phyloP scores from a whole-genome alignment of 1,140 invertebrate genomes.

The Anadara kagoshimensis region DNA sequence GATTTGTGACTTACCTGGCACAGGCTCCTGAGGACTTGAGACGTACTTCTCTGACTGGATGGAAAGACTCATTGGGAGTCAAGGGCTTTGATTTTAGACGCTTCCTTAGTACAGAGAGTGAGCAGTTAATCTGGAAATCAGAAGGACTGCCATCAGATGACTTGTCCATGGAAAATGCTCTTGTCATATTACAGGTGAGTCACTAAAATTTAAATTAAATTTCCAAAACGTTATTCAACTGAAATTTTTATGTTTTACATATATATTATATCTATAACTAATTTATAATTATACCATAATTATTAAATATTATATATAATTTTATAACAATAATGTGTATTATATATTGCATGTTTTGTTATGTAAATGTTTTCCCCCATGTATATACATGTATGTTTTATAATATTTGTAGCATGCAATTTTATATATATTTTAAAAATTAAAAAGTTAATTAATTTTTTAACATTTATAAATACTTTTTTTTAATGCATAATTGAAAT shows the following conservation, averaged over 20 bases:
- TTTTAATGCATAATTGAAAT: no score
- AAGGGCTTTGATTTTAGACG: constrained; percentile 81
- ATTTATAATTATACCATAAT: no score
- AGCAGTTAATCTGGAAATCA: constrained; percentile 89
- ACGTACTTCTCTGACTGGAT: constrained; percentile 77
- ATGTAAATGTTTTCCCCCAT: neutral
- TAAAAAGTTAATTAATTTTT: no score
- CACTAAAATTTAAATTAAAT: neutral
- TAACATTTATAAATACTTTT: no score
- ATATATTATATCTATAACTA: no score
- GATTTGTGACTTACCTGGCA: constrained; percentile 86
- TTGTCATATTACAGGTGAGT: constrained; percentile 83
- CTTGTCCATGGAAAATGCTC: constrained; percentile 87
- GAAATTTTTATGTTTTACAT: no score
- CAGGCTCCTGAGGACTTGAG: constrained; percentile 82
- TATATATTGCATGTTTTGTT: neutral
- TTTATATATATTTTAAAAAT: constrained; percentile 3
- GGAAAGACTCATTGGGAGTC: constrained; percentile 76
- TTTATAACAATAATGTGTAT: no score
- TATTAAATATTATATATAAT: no score
- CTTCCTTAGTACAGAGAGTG: constrained; percentile 85
- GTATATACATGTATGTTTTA: neutral
- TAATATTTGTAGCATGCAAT: constrained; percentile 14
- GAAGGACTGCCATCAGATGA: constrained; percentile 89
- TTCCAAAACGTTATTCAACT: no score